Conservation (phyloP, 2,797 vertebrate species). For the Perodicticus potto region DNA sequence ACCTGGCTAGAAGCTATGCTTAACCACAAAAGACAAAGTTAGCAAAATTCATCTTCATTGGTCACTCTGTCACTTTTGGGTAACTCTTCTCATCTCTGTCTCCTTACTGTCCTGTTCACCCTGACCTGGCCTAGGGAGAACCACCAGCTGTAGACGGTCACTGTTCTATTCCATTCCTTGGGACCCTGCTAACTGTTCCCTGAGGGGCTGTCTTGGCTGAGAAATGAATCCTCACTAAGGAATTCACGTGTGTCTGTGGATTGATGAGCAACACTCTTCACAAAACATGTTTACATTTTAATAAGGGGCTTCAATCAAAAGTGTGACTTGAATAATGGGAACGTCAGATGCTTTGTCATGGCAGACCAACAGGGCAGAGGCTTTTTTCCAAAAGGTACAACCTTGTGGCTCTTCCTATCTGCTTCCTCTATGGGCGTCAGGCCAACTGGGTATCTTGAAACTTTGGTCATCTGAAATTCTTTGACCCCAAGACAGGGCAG, state of each 20-base stretch:
- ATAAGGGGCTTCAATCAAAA: constrained; percentile 54
- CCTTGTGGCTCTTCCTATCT: neutral
- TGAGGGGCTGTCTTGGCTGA: constrained; percentile 37
- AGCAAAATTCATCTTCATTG: neutral
- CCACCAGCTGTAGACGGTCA: neutral
- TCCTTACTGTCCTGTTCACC: neutral
- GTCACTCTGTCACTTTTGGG: neutral
- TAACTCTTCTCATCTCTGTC: neutral
- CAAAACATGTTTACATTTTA: constrained; percentile 60
- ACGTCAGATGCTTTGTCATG: constrained; percentile 37
- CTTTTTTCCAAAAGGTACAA: neutral
- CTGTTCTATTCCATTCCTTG: neutral
- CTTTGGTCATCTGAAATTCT: neutral
- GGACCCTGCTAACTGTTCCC: neutral
- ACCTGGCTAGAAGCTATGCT: neutral
- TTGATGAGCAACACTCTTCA: constrained; percentile 27
- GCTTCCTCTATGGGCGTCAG: neutral
- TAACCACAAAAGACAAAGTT: neutral
- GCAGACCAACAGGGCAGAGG: constrained; percentile 22
- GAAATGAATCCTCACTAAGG: constrained; percentile 47
- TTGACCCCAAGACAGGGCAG: neutral
- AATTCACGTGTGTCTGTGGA: constrained; percentile 17
- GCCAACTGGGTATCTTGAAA: neutral
- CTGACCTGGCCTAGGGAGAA: neutral
- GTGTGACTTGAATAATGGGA: constrained; percentile 26